Evolutionary conservation across 2,113 vertebrate genomes (phyloP).

Genomic region (Potamarius usumacintae): DNA sequence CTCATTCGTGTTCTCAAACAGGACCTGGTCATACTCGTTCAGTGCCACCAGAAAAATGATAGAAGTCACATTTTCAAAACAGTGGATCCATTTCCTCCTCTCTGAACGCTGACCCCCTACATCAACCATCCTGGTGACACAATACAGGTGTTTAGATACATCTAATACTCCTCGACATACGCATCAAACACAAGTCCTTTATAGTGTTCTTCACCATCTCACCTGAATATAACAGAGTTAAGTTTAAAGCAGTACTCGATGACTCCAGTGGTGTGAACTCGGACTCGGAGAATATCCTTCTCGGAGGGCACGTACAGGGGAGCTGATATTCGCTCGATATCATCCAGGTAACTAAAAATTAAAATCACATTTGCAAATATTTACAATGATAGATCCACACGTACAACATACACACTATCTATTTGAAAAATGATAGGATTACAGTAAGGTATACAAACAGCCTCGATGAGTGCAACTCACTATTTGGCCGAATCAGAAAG

Average conservation of each 20-base stretch:
- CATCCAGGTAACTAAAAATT: constrained; percentile 76
- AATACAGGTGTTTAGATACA: not conserved
- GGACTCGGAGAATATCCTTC: constrained; percentile 82
- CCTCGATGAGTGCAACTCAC: constrained; percentile 65
- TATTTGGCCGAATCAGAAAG: constrained; percentile 84
- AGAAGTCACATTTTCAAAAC: constrained; percentile 86
- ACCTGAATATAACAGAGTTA: constrained; percentile 80
- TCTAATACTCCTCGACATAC: not conserved
- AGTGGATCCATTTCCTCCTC: constrained; percentile 83
- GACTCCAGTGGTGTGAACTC: constrained; percentile 81
- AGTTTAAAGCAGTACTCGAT: constrained; percentile 82
- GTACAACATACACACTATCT: constrained; percentile 68
- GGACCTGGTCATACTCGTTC: constrained; percentile 88
- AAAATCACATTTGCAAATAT: not conserved
- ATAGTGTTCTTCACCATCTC: constrained; percentile 2
- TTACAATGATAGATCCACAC: not conserved
- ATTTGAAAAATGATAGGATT: constrained; percentile 59
- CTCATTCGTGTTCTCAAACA: constrained; percentile 78
- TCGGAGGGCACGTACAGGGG: constrained; percentile 75
- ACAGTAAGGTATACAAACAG: not conserved
- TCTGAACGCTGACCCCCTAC: constrained; percentile 78
- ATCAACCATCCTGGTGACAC: constrained; percentile 83
- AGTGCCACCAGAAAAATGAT: constrained; percentile 59
- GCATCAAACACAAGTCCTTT: no score
- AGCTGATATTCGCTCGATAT: constrained; percentile 74